A percentile compares a stretch with the other conserved stretches of the same genome.
Evolutionary conservation across 2,888 invertebrate species (phyloP).

Genomic region (Arge pagana): DNA sequence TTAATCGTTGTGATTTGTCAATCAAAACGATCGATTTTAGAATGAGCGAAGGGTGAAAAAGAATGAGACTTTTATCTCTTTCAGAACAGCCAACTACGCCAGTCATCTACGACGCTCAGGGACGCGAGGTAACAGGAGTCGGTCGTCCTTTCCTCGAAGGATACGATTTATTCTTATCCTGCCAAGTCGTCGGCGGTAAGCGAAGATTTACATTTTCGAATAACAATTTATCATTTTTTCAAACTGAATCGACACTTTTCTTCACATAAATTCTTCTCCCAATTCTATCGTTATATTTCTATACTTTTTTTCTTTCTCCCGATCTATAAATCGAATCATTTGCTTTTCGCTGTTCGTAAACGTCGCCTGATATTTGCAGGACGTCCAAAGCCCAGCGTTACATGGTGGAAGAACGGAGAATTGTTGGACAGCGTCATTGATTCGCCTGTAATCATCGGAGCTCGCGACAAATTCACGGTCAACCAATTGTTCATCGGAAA

Average conservation of each 20-base stretch:
- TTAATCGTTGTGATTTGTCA: not conserved
- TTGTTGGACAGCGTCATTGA: slow-evolving; percentile 76
- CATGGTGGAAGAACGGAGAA: slow-evolving; percentile 81
- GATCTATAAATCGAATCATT: slow-evolving; percentile 6
- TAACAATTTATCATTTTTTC: no score
- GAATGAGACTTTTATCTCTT: slow-evolving; percentile 38
- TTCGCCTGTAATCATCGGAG: slow-evolving; percentile 62
- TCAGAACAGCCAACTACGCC: slow-evolving; percentile 81
- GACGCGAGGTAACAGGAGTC: slow-evolving; percentile 75
- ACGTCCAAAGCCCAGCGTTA: slow-evolving; percentile 78
- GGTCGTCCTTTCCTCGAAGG: slow-evolving; percentile 89
- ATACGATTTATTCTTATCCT: slow-evolving; percentile 79
- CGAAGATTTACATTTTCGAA: not conserved
- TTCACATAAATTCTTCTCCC: no score
- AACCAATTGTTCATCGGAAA: slow-evolving; percentile 78
- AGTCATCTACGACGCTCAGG: slow-evolving; percentile 82
- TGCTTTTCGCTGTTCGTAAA: not conserved
- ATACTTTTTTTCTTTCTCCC: slow-evolving; percentile 1
- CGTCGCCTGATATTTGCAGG: slow-evolving; percentile 62
- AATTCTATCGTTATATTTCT: not conserved
- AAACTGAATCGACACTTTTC: no score
- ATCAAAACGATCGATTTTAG: no score
- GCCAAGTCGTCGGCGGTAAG: slow-evolving; percentile 86
- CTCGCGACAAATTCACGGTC: slow-evolving; percentile 65
- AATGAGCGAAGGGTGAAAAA: slow-evolving; percentile 15